Percentiles rank a stretch among this genome's conserved stretches.
phyloP scores from a whole-genome alignment of 92 coral and sea anemone species.

The Nematostella vectensis region DNA sequence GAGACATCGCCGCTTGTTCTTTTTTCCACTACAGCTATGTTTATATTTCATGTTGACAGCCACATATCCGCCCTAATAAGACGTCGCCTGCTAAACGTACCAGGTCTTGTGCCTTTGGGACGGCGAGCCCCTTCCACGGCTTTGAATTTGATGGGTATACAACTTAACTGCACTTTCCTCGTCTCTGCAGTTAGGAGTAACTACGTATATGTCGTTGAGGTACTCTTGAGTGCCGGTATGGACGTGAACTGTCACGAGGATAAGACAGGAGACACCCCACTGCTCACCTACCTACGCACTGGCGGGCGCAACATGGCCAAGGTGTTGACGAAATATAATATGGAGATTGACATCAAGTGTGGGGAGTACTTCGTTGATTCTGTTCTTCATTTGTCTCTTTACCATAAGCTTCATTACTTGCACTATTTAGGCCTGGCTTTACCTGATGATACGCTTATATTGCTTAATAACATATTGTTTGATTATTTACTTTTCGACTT shows the following conservation, averaged over 20 bases:
- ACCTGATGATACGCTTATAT: slow-evolving; percentile 2
- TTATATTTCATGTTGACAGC: background rate
- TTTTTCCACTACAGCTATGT: background rate
- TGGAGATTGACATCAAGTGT: slow-evolving; percentile 34
- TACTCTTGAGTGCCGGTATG: background rate
- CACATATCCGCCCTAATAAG: background rate
- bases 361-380: slow-evolving; percentile 31
- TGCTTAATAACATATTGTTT: slow-evolving; percentile 19
- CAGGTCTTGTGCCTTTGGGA: background rate
- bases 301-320: slow-evolving; percentile 42
- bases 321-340: slow-evolving; percentile 25
- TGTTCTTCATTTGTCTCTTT: slow-evolving; percentile 52
- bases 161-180: background rate
- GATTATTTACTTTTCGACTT: slow-evolving; percentile 37
- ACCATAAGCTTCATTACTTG: slow-evolving; percentile 22
- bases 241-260: slow-evolving; percentile 18
- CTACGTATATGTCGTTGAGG: background rate
- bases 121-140: background rate
- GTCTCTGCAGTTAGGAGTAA: background rate
- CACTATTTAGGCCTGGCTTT: slow-evolving; percentile 10
- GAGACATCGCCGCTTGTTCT: background rate
- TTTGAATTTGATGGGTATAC: background rate
- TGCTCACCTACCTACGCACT: slow-evolving; percentile 27
- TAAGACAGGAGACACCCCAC: slow-evolving; percentile 23
- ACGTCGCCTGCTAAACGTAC: background rate